Evolutionary conservation across 2,797 vertebrate genomes (phyloP), one percentile per base, ranked within the genome.

Genomic region (Poecilia picta): DNA sequence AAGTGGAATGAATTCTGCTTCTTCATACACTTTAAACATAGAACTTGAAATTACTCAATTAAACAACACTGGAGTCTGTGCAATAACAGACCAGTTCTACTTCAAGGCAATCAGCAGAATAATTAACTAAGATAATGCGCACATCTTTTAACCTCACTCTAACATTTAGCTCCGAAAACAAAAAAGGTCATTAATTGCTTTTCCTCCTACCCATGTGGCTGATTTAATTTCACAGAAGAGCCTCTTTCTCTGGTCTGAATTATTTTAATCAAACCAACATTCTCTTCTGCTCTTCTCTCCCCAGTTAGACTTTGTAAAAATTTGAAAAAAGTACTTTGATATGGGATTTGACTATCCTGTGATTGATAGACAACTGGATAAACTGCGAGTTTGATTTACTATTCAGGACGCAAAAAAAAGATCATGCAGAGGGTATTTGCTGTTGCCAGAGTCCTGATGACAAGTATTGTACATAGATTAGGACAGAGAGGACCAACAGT

Each of bases 121-220:
- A 83, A 89, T 91, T 86, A 89, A 83, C 46, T 33, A 49, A 82
- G 77, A 85, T 83, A 81, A 79, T n/a, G 0, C 16, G 18, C 11
- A 28, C 71, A 87, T 64, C 81, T 77, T 88, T 86, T 85, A 74
- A 84, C 81, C 85, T 85, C 74, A 47, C 41, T 85, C 47, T 18
- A 81, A 87, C 81, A 81, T 83, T 81, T 78, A 73, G 79, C 82
- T 77, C 79, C 39, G 43, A 73, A 83, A 87, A 84, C 64, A 87
- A 89, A 88, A 89, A 85, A 87, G 83, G 79, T 86, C 81, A 89
- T 89, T 87, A 81, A 87, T 88, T 87, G 75, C 82, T 85, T 88
- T 88, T 83, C 81, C 79, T 82, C 70, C 76, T 62, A 79, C 86
- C 74, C 75, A 75, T 83, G 76, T 64, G 64, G 76, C 81, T 85